Conservation (phyloP, 2,113 vertebrate species). For the Aphelocoma coerulescens region DNA sequence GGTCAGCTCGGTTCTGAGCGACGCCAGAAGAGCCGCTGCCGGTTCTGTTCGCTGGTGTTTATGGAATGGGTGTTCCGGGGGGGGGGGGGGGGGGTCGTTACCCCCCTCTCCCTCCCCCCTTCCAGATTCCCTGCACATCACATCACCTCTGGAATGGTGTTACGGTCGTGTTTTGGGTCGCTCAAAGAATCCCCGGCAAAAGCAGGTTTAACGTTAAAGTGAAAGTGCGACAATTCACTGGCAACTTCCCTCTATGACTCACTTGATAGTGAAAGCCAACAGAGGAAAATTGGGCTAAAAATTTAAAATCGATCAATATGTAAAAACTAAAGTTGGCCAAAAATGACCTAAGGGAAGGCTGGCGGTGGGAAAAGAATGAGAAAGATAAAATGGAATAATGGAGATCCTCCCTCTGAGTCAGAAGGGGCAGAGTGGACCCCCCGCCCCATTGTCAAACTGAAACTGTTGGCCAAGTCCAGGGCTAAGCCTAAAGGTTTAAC, state of each 20-base stretch:
- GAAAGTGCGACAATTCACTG: neutral
- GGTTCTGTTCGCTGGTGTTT: neutral
- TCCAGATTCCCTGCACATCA: neutral
- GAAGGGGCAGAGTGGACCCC: neutral
- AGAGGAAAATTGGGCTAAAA: neutral
- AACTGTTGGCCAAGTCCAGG: too few relatives aligned
- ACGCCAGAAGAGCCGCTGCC: neutral
- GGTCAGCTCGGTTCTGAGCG: neutral
- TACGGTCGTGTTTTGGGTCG: neutral
- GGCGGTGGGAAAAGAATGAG: neutral
- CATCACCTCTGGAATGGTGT: neutral
- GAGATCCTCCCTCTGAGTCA: neutral
- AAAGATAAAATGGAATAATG: neutral
- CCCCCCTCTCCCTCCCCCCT: too few relatives aligned
- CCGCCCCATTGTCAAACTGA: neutral
- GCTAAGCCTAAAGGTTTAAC: neutral
- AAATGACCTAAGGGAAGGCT: neutral
- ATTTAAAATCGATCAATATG: neutral
- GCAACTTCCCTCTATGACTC: neutral
- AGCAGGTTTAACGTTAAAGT: neutral
- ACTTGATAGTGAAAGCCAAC: neutral
- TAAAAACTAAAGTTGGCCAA: neutral
- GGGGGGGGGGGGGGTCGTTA: fast-evolving
- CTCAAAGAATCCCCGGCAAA: neutral
- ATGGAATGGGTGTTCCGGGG: neutral